These are phyloP conservation scores for Aythya fuligula DNA, from an alignment of 2,797 vertebrate genomes.

Conservation along the genomic window DNA sequence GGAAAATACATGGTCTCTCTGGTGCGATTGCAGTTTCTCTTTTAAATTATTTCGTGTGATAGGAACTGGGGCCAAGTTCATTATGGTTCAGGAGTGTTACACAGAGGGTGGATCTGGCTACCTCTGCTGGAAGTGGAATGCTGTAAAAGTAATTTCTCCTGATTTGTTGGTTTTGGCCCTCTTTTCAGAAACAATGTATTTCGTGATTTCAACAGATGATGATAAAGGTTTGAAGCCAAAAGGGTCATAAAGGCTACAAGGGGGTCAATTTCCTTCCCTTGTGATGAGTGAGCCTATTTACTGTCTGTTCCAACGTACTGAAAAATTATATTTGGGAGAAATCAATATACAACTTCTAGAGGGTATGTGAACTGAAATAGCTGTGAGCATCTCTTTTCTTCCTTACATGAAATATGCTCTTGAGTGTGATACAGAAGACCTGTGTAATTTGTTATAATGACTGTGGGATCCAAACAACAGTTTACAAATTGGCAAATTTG, in stretches of 20 bases:
- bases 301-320: constrained; percentile 22
- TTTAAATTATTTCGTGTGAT: not conserved
- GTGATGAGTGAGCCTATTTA: constrained; percentile 32
- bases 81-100: not conserved
- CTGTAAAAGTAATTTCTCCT: not conserved
- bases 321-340: constrained; percentile 46
- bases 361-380: constrained; percentile 18
- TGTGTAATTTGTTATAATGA: not conserved
- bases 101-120: not conserved
- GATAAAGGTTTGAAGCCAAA: constrained; percentile 16
- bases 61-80: not conserved
- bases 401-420: not conserved
- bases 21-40: not conserved
- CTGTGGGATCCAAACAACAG: not conserved
- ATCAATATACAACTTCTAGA: constrained; percentile 46
- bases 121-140: not conserved
- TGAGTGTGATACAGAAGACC: not conserved
- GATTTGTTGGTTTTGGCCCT: not conserved
- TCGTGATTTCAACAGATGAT: not conserved
- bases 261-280: not conserved
- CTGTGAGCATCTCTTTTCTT: not conserved
- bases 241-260: not conserved
- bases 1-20: not conserved
- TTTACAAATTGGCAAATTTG: not conserved
- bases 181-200: constrained; percentile 13